Evolutionary conservation across 2,888 invertebrate species (phyloP), one percentile per base, ranked within the genome.

Genomic region (Clitarchus hookeri): DNA sequence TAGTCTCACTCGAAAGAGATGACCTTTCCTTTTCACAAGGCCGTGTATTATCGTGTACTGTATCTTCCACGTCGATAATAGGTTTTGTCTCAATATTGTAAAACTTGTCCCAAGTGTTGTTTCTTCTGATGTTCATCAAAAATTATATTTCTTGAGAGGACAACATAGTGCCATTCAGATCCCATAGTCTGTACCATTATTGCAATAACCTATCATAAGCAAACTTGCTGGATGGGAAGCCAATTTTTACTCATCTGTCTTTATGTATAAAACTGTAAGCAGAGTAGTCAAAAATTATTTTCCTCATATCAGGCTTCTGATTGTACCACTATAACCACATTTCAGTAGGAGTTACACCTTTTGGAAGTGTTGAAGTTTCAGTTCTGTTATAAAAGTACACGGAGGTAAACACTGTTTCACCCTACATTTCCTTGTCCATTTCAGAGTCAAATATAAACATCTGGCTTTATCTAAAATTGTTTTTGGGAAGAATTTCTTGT

Each of bases 391-490:
- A 79, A 6, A 79, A 79, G 23, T n/a, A 79, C 79, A 79, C 6
- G 0, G 12, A 6, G 0, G 79, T 3, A 6, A 79, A 26, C 27
- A 79, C n/a, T 79, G 23, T 27, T 13, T 79, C 79, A 48, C 79
- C 79, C 79, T n/a, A 79, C 79, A 79, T 79, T 79, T 79, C 13
- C n/a, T 79, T 79, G 79, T 25, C 79, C 4, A 79, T 19, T 19
- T n/a, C 25, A n/a, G 6, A 79, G 12, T 79, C 79, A n/a, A 79
- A n/a, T n/a, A 23, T 79, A 79, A 27, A 79, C 79, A 79, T 16
- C 79, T 23, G 79, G 79, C 23, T 79, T 79, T 79, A 19, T 79
- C 23, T 27, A 79, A 19, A n/a, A 16, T 79, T 79, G 13, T 19
- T 79, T 79, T n/a, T 79, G 6, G 25, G 25, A 27, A 79, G 79